Evolutionary conservation across 1,140 invertebrate genomes (phyloP).

Genomic region (Caerostris extrusa): DNA sequence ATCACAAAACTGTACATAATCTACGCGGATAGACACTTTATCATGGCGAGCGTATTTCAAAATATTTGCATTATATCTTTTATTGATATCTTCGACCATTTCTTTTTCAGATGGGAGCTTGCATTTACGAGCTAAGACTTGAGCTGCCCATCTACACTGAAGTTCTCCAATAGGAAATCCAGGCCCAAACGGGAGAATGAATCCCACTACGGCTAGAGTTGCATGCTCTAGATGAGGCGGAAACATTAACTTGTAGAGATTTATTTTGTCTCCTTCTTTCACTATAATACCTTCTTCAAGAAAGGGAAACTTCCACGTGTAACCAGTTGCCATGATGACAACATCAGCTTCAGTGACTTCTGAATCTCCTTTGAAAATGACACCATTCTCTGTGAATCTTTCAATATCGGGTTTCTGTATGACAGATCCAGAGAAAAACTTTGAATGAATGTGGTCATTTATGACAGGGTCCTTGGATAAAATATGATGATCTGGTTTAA

Average conservation of each 20-base stretch:
- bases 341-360: constrained; percentile 78
- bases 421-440: constrained; percentile 82
- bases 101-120: constrained; percentile 68
- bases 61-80: constrained; percentile 73
- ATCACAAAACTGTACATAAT: constrained; percentile 80
- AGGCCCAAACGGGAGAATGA: constrained; percentile 83
- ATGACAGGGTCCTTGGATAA: constrained; percentile 80
- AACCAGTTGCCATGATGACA: constrained; percentile 82
- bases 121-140: constrained; percentile 74
- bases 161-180: constrained; percentile 84
- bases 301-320: constrained; percentile 81
- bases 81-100: constrained; percentile 75
- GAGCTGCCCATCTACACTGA: constrained; percentile 78
- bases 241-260: constrained; percentile 82
- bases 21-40: constrained; percentile 44
- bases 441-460: constrained; percentile 81
- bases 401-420: constrained; percentile 81
- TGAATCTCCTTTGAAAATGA: constrained; percentile 80
- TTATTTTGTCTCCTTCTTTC: constrained; percentile 80
- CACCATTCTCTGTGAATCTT: constrained; percentile 80
- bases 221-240: constrained; percentile 79
- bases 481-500: background rate
- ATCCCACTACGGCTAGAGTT: constrained; percentile 83
- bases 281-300: constrained; percentile 77
- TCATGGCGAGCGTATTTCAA: constrained; percentile 68